Percentiles rank a stretch among this genome's conserved stretches.
Conservation (phyloP, 1,140 invertebrate species). For the Papilio dardanus region DNA sequence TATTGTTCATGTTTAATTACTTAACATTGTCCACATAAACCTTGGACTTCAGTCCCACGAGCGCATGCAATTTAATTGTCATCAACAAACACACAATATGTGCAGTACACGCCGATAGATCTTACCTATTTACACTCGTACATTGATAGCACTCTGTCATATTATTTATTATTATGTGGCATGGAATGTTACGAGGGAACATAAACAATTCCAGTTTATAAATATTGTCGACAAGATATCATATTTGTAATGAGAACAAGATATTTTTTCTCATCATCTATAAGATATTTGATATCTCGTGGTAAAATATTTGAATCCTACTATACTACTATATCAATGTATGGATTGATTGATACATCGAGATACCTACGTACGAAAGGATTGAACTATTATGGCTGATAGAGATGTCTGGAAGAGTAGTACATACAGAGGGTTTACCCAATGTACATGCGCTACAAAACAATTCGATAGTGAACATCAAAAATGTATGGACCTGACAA, state of each 20-base stretch:
- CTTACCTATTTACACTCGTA: conserved; percentile 13
- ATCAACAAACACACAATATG: background rate
- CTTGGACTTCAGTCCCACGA: conserved; percentile 14
- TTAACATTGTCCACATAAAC: conserved; percentile 6
- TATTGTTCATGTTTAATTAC: background rate
- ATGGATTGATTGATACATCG: background rate
- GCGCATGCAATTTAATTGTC: conserved; percentile 7
- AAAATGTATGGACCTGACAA: no score
- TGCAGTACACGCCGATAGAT: background rate
- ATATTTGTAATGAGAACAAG: background rate
- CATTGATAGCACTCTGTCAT: conserved; percentile 11
- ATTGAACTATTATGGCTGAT: no score
- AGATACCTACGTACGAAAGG: no score
- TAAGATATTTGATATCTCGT: background rate
- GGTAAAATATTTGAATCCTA: background rate
- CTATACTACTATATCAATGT: background rate
- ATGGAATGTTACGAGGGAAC: conserved; percentile 4
- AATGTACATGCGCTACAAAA: no score
- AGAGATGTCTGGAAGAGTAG: no score
- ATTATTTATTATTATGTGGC: background rate
- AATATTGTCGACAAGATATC: conserved; percentile 8
- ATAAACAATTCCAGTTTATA: conserved; percentile 7
- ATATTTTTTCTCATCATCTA: background rate
- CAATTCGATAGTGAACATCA: no score
- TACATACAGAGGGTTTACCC: no score